These are phyloP conservation scores for Trypoxylus dichotomus DNA, from an alignment of 1,140 invertebrate species.

Conservation along the genomic window DNA sequence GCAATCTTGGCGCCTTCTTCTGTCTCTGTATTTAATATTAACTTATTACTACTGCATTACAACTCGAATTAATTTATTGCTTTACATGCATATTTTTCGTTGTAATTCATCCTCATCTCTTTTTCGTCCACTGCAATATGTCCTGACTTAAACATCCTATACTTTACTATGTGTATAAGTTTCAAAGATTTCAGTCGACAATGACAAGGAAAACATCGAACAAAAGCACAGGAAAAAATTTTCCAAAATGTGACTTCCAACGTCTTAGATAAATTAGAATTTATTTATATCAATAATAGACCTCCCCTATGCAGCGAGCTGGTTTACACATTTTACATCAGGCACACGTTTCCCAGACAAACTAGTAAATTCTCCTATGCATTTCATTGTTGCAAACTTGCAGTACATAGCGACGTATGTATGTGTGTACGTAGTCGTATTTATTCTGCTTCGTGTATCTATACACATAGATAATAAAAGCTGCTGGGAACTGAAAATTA, in stretches of 20 bases:
- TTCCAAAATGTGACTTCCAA: background rate
- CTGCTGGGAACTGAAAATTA: background rate
- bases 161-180: no score
- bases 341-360: background rate
- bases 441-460: background rate
- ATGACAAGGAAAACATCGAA: no score
- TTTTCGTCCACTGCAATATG: no score
- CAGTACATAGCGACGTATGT: background rate
- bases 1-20: no score
- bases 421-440: background rate
- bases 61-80: no score
- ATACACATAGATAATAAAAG: background rate
- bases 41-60: no score
- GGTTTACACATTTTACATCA: background rate
- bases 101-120: no score
- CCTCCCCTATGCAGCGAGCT: background rate
- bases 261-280: background rate
- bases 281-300: background rate
- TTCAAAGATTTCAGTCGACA: no score
- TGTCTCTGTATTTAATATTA: no score
- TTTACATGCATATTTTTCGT: no score
- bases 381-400: background rate
- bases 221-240: no score
- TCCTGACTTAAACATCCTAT: no score
- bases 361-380: background rate